Conservation (phyloP, 2,797 vertebrate genomes). For the Furcifer pardalis region DNA sequence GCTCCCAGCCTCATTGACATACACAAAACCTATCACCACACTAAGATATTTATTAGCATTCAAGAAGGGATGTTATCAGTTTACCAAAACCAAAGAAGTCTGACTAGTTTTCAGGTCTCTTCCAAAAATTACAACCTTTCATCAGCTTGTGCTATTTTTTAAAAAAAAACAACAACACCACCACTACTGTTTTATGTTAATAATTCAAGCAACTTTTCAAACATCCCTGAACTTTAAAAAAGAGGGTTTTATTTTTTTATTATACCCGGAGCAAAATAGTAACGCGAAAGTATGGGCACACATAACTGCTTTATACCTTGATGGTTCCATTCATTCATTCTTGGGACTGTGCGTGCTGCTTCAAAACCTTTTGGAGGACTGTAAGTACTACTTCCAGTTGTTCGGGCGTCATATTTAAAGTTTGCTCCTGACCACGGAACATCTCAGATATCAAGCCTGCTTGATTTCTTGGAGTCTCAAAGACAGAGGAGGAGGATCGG, state of each 20-base stretch:
- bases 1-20: too few relatives aligned
- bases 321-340: conserved; percentile 4
- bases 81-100: background rate
- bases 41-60: too few relatives aligned
- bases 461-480: conserved; percentile 14
- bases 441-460: background rate
- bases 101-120: background rate
- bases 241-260: conserved; percentile 19
- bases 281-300: background rate
- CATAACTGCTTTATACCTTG: background rate
- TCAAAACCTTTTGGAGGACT: conserved; percentile 16
- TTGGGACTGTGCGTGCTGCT: background rate
- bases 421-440: conserved; percentile 37
- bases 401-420: conserved; percentile 54
- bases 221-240: background rate
- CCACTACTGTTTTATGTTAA: background rate
- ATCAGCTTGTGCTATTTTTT: background rate
- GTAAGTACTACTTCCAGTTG: conserved; percentile 30
- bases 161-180: background rate
- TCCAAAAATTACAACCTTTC: background rate
- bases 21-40: too few relatives aligned
- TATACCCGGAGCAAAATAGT: background rate
- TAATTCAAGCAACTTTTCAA: background rate
- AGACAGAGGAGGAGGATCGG: conserved; percentile 19
- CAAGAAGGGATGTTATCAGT: too few relatives aligned